Percentiles rank a stretch among this genome's conserved stretches.
phyloP scores from a whole-genome alignment of 2,888 invertebrate species.

The Altica lythri region DNA sequence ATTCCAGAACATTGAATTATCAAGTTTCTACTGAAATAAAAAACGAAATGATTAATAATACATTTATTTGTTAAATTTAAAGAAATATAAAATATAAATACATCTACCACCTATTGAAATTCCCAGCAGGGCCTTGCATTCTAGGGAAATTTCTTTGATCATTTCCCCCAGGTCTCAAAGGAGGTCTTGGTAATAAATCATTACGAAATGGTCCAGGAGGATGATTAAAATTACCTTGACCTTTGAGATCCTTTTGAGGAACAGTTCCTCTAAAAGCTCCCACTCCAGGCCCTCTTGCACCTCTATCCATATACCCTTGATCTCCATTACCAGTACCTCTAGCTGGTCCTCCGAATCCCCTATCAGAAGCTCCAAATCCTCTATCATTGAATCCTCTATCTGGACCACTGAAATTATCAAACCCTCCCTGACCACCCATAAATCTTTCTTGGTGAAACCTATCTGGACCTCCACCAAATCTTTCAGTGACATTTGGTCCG shows the following conservation, averaged over 20 bases:
- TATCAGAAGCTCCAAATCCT: slow-evolving; percentile 2
- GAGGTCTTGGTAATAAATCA: slow-evolving; percentile 3
- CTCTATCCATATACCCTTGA: not conserved
- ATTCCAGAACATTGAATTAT: too few species aligned
- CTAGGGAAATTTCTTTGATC: slow-evolving; percentile 26
- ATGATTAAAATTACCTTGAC: not conserved
- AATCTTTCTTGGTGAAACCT: not conserved
- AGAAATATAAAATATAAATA: slow-evolving; percentile 14
- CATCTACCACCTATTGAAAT: slow-evolving; percentile 30
- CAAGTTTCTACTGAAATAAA: too few species aligned
- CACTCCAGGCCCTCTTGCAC: not conserved
- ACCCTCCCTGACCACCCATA: not conserved
- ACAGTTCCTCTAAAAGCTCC: slow-evolving; percentile 2
- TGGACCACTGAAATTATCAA: not conserved
- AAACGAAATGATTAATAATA: too few species aligned
- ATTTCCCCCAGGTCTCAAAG: slow-evolving; percentile 8
- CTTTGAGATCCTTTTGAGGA: slow-evolving; percentile 2
- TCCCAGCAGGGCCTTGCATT: too few species aligned
- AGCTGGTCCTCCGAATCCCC: slow-evolving; percentile 17
- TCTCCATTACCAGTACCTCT: slow-evolving; percentile 4
- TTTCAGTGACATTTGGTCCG: too few species aligned
- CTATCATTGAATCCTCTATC: slow-evolving; percentile 2
- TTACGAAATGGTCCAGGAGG: slow-evolving; percentile 14
- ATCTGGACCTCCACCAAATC: slow-evolving; percentile 12
- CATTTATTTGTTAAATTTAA: not conserved